Evolutionary conservation across 2,113 vertebrate species (phyloP).

Genomic region (Amphiprion ocellaris): DNA sequence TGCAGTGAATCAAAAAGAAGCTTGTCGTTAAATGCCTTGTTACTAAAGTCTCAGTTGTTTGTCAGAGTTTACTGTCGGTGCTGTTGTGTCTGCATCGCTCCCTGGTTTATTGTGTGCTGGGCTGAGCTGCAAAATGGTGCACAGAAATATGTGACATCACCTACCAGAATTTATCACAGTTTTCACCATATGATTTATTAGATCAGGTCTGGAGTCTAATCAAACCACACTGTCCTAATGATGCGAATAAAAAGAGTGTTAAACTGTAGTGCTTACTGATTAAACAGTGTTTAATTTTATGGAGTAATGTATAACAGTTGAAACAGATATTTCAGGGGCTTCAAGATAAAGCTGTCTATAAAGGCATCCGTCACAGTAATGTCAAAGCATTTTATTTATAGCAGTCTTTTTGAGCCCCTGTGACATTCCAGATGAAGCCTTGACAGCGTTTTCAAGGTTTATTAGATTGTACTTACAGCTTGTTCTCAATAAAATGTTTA

Average conservation of each 20-base stretch:
- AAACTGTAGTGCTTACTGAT: too few relatives aligned
- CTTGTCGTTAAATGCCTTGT: slow-evolving; percentile 14
- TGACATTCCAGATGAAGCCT: neutral
- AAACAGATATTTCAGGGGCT: too few relatives aligned
- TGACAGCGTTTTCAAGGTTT: neutral
- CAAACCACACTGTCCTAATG: neutral
- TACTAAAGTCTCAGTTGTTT: neutral
- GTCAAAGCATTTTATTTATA: neutral
- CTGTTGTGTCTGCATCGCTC: neutral
- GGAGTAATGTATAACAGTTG: too few relatives aligned
- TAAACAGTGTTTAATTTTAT: too few relatives aligned
- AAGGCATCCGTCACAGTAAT: neutral
- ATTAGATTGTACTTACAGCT: neutral
- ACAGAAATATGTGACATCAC: neutral
- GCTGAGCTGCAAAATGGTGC: neutral
- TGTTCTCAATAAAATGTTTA: slow-evolving; percentile 1
- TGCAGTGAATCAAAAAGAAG: slow-evolving; percentile 8
- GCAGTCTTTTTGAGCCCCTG: neutral
- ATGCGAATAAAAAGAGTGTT: too few relatives aligned
- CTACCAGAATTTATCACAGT: neutral
- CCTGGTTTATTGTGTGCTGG: neutral
- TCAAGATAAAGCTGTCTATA: too few relatives aligned
- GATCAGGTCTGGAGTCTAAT: neutral
- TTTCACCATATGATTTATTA: too few relatives aligned
- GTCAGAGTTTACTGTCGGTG: neutral